Percentiles rank a stretch among this genome's conserved stretches.
Evolutionary conservation across 2,113 vertebrate species (phyloP).

Genomic region (Callaeas wilsoni): DNA sequence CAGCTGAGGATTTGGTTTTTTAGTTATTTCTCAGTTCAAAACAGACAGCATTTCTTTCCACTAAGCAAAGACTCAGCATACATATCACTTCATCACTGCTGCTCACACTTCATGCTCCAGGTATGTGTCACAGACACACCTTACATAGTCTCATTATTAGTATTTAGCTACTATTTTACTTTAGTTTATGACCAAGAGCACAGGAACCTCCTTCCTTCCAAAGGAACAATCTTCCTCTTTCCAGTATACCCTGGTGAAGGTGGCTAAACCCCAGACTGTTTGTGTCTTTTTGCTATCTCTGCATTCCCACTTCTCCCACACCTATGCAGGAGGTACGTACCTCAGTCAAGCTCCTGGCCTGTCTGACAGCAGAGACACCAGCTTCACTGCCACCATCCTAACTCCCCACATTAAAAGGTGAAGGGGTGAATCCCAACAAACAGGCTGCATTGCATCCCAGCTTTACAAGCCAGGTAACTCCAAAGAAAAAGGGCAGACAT

Average conservation of each 20-base stretch:
- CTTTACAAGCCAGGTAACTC: neutral
- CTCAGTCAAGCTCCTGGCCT: neutral
- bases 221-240: neutral
- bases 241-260: neutral
- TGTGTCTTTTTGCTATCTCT: neutral
- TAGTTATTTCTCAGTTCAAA: neutral
- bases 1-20: neutral
- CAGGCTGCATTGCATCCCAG: neutral
- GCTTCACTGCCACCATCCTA: neutral
- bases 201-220: neutral
- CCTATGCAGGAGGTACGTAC: neutral
- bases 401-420: neutral
- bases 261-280: rapidly evolving
- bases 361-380: neutral
- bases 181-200: neutral
- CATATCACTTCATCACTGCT: neutral
- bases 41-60: neutral
- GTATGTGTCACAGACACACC: neutral
- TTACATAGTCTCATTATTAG: neutral
- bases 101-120: neutral
- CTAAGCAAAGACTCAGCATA: neutral
- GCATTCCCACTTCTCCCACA: neutral
- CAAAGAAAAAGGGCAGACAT: neutral
- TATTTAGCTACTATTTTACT: neutral
- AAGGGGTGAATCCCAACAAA: neutral